Percentiles rank a stretch among this genome's conserved stretches.
phyloP scores from a whole-genome alignment of 2,113 vertebrate species.

The Petroica traversi region DNA sequence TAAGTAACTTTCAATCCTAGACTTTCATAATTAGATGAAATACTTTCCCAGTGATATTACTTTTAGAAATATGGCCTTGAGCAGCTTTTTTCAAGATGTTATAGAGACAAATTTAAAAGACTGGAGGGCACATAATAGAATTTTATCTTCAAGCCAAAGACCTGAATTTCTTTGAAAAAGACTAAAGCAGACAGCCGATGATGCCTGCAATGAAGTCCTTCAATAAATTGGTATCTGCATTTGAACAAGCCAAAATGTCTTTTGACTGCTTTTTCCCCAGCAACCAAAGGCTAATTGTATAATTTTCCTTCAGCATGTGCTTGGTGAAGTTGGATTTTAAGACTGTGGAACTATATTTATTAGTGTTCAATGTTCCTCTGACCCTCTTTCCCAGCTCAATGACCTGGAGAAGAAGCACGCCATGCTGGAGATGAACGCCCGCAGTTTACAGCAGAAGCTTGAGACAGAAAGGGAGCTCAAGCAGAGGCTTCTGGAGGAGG shows the following conservation, averaged over 20 bases:
- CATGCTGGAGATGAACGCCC: constrained; percentile 97
- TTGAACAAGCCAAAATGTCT: background rate
- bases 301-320: background rate
- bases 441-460: constrained; percentile 95
- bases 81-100: background rate
- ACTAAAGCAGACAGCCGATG: background rate
- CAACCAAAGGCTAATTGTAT: background rate
- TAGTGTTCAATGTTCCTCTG: background rate
- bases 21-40: background rate
- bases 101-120: background rate
- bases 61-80: background rate
- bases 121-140: background rate
- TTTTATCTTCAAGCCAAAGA: background rate
- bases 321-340: background rate
- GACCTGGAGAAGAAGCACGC: constrained; percentile 98
- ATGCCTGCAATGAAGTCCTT: background rate
- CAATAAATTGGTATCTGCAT: background rate
- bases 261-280: background rate
- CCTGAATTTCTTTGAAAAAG: background rate
- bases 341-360: background rate
- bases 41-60: background rate
- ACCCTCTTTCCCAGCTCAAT: constrained; percentile 77
- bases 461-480: constrained; percentile 96
- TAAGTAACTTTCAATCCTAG: constrained; percentile 59
- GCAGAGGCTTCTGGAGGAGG: constrained; percentile 95